These are phyloP conservation scores for Ramphastos sulfuratus DNA, from an alignment of 2,113 vertebrate genomes.

Conservation along the genomic window DNA sequence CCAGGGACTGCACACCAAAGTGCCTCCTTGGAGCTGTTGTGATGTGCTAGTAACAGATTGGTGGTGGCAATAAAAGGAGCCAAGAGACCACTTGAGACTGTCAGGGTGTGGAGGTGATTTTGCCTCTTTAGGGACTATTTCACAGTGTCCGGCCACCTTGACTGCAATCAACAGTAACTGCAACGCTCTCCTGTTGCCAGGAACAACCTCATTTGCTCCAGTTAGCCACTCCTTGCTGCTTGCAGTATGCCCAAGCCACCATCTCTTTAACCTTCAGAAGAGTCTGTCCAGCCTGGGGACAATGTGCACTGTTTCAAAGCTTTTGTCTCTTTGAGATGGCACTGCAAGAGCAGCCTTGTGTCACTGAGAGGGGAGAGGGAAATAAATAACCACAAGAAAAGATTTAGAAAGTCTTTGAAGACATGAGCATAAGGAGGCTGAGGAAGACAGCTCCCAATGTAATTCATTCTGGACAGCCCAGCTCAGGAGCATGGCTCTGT, in stretches of 20 bases:
- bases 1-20: not conserved
- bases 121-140: not conserved
- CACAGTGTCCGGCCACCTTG: not conserved
- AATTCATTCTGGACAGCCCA: conserved; percentile 5
- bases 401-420: not conserved
- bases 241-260: not conserved
- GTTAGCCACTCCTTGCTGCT: not conserved
- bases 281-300: fast-evolving
- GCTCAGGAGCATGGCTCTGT: conserved; percentile 42
- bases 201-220: not conserved
- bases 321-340: not conserved
- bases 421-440: conserved; percentile 23
- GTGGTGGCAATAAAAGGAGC: not conserved
- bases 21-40: not conserved
- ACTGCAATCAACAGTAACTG: not conserved
- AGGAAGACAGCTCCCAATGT: conserved; percentile 44
- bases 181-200: not conserved
- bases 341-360: not conserved
- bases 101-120: not conserved
- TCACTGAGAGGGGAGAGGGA: not conserved
- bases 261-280: not conserved
- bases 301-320: not conserved
- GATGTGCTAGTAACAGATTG: not conserved
- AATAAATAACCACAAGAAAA: not conserved
- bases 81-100: not conserved